Evolutionary conservation across 1,140 invertebrate genomes (phyloP), one percentile per base, ranked within the genome.

Genomic region (Orius laevigatus): DNA sequence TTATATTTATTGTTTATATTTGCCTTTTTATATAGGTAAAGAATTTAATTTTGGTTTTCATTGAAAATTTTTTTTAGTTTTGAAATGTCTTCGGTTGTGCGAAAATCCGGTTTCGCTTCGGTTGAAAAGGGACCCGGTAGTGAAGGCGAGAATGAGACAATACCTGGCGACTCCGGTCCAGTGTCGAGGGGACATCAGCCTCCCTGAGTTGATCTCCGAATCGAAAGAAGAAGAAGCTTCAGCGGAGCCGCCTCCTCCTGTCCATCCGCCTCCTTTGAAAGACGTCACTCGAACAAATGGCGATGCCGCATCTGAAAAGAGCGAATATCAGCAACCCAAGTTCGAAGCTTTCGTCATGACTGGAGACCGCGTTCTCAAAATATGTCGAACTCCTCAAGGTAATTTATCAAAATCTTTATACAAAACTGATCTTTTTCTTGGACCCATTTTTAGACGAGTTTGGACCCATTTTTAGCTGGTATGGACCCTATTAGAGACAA

Each of bases 331-430:
- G 14, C 52, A 49, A 31, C 67, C 66, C 48, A 70, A 76, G 57
- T 92, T 85, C 66, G 90, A 94, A 66, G 85, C 88, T 15, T 94
- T 88, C 68, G 87, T 93, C 76, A 94, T 95, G 90, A 94, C 90
- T n/a, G 90, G 90, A 8, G 89, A 94, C 61, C 70, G 91, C 53
- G 93, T 94, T 64, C 70, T 95, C 45, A 93, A 92, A 66, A 70
- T 93, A 45, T 86, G 87, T 18, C 70, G 84, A 48, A 84, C 81
- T 14, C 74, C 76, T 34, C 78, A 79, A 72, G 68, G 51, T 53
- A 40, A 3, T 1, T n/a, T n/a, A n/a, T n/a, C n/a, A n/a, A n/a
- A n/a, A n/a, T n/a, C n/a, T n/a, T n/a, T n/a, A n/a, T n/a, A n/a
- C n/a, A n/a, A n/a, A n/a, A n/a, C n/a, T n/a, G n/a, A n/a, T n/a